Evolutionary conservation across 2,888 invertebrate species (phyloP), one percentile per base, ranked within the genome.

Genomic region (Synergus gifuensis): DNA sequence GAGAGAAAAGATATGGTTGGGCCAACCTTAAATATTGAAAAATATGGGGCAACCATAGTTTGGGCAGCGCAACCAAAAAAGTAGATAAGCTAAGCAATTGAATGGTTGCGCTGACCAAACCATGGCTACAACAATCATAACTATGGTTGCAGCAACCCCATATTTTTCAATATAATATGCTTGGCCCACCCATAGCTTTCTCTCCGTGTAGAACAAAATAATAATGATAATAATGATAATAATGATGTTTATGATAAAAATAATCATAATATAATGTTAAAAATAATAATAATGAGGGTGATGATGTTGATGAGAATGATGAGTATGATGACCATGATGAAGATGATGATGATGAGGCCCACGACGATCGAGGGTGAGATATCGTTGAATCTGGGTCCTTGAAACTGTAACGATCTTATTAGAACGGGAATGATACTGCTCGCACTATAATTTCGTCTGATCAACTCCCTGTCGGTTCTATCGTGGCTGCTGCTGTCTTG

Each of bases 331-430:
- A 60, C 78, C 8, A 64, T 49, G 60, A 76, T 76, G 42, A 66
- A 36, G 77, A 78, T 77, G 78, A 77, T 78, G 80, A 84, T 80
- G 78, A 76, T 73, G 54, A 77, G 22, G 64, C 58, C 67, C 66
- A 54, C 64, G 60, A 78, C 78, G 83, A 83, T 69, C 58, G 81
- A 84, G 81, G 77, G 78, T 78, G 78, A 83, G 83, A 83, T 84
- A 84, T 81, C 78, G 81, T 54, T 76, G 36, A 79, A 80, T 78
- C 80, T 79, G 80, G 69, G 73, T 42, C 78, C 78, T 82, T 81
- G 82, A 82, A 79, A 79, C 62, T 79, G 78, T 78, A 79, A 81
- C 62, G 73, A 80, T 86, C 85, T 86, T 85, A 78, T 81, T 84
- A 83, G 80, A 78, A 67, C 54, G 77, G 46, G 80, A 64, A 81